Base-by-base conservation (phyloP, 2,797 vertebrate species). In the Epinephelus coioides region DNA sequence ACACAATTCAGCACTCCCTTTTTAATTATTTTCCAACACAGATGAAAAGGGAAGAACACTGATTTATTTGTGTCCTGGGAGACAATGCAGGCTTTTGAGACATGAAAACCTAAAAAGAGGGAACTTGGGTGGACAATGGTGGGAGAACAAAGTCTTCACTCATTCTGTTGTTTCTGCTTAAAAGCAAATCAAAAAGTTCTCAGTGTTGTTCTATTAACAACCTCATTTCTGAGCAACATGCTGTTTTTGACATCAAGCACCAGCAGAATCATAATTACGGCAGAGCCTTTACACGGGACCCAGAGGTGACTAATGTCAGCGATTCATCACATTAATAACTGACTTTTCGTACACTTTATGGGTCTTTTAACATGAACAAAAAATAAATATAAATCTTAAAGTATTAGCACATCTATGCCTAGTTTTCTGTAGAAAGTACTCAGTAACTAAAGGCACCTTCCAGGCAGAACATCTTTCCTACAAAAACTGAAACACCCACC, bases 1-100 rank as follows among this genome's bases (percentile, higher is more conserved):
- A 93, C 92, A 95, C 95, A 95, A 94, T 91, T 93, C 92, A 89
- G 86, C 81, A n/a, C 86, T 82, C 79, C 76, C 81, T 73, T 93
- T 95, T 95, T 95, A 95, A 95, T 95, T 95, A 94, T 95, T 94
- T 94, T 92, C 86, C 82, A 86, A 83, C 88, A 85, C n/a, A 88
- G 86, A 88, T 92, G 86, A 92, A 94, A 93, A 89, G 91, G 85
- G 89, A 74, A 78, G 91, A 91, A 91, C 90, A 92, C 88, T 90
- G 91, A 91, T 95, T 92, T 94, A 89, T 92, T 93, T 95, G 93
- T 94, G 92, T 91, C 81, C 85, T 78, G 81, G 81, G 91, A 93
- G 89, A 88, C 84, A 86, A 87, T 73, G 80, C 27, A 4, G 72
- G 77, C 86, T 88, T 91, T 84, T 78, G 82, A 86, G 81, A 84